phyloP scores from a whole-genome alignment of 2,888 invertebrate genomes.

The Crossocerus cetratus region DNA sequence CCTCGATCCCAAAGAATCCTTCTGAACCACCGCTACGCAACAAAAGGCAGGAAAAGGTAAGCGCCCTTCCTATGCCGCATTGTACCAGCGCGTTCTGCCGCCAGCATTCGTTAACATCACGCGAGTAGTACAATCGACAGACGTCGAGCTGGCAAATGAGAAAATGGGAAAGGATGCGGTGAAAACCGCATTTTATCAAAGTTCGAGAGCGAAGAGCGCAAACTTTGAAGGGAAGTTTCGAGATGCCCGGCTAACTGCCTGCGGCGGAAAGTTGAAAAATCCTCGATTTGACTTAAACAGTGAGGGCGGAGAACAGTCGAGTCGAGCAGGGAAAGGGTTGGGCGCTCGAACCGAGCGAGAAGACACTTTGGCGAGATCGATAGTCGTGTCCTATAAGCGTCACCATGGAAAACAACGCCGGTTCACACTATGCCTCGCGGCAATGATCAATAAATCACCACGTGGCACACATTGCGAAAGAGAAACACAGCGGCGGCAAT shows the following conservation, averaged over 20 bases:
- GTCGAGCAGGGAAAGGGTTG: neutral
- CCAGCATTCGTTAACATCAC: too few relatives aligned
- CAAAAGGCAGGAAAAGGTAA: too few relatives aligned
- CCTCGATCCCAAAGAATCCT: slow-evolving; percentile 1
- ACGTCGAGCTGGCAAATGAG: neutral
- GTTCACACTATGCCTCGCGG: slow-evolving; percentile 24
- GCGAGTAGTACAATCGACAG: too few relatives aligned
- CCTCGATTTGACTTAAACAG: neutral
- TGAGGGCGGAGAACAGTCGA: neutral
- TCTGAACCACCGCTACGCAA: too few relatives aligned
- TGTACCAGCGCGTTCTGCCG: too few relatives aligned
- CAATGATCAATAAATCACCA: slow-evolving; percentile 47
- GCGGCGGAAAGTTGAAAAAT: neutral
- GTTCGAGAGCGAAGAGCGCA: too few relatives aligned
- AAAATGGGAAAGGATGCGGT: neutral
- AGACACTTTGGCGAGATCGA: slow-evolving; percentile 30
- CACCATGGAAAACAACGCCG: slow-evolving; percentile 30
- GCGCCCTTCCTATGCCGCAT: too few relatives aligned
- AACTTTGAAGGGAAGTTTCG: neutral
- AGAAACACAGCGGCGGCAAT: slow-evolving; percentile 18
- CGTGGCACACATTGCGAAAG: neutral
- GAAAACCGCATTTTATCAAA: slow-evolving; percentile 5
- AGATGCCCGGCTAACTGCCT: too few relatives aligned
- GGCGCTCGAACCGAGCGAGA: neutral
- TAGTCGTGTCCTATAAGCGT: slow-evolving; percentile 27